A percentile compares a stretch with the other conserved stretches of the same genome.
These are phyloP conservation scores for Sitta europaea DNA, from an alignment of 2,113 vertebrate genomes.

Conservation along the genomic window DNA sequence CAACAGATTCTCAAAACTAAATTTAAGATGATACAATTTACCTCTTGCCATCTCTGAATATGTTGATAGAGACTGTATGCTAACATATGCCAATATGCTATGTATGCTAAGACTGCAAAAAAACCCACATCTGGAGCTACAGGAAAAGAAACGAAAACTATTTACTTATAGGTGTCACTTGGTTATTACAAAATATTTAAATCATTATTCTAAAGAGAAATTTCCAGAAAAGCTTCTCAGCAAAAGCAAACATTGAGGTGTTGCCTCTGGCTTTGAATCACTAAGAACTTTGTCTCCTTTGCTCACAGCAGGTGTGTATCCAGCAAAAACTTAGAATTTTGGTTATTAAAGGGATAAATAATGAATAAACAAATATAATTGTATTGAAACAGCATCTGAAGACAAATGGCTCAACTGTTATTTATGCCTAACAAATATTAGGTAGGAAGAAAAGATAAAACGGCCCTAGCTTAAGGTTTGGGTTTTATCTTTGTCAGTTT, in stretches of 20 bases:
- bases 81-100: too few species aligned
- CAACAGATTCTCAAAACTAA: background rate
- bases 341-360: background rate
- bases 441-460: background rate
- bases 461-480: background rate
- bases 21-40: background rate
- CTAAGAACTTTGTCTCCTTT: background rate
- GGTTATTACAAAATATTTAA: background rate
- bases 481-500: accelerated
- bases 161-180: background rate
- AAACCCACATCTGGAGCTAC: background rate
- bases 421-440: background rate
- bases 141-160: background rate
- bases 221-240: background rate
- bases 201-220: background rate
- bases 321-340: background rate
- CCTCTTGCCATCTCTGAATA: background rate
- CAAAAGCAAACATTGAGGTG: background rate
- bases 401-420: background rate
- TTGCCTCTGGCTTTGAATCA: background rate
- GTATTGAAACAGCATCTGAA: background rate
- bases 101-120: background rate
- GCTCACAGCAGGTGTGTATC: background rate
- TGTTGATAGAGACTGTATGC: background rate
- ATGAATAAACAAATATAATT: background rate